These are phyloP conservation scores for Liposcelis brunnea DNA, from an alignment of 2,888 invertebrate genomes.

Conservation along the genomic window DNA sequence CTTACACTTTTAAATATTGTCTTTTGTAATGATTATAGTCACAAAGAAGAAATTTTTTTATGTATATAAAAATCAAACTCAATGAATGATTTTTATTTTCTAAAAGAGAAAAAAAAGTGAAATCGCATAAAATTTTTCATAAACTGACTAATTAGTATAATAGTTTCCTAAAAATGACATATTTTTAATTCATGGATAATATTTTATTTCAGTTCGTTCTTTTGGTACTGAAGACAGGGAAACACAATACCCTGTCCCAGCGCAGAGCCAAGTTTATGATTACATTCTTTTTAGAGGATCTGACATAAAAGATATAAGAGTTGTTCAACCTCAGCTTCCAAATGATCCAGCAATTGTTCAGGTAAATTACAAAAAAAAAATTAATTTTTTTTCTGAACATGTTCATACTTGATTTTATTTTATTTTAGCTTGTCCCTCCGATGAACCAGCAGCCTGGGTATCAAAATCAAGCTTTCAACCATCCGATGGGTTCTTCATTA, in stretches of 20 bases:
- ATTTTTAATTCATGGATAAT: no score
- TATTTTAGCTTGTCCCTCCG: conserved; percentile 1
- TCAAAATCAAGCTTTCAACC: background rate
- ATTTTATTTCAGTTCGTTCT: conserved; percentile 77
- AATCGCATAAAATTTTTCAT: no score
- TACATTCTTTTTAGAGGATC: conserved; percentile 96
- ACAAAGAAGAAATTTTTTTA: no score
- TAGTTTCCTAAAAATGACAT: no score
- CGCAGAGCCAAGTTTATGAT: conserved; percentile 95
- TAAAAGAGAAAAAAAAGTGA: no score
- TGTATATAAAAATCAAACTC: no score
- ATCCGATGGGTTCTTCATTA: background rate
- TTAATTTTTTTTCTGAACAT: background rate
- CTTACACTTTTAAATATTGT: background rate
- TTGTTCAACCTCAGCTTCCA: conserved; percentile 72
- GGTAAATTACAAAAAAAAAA: conserved; percentile 25
- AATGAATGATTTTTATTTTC: no score
- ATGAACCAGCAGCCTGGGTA: background rate
- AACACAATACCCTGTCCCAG: conserved; percentile 86
- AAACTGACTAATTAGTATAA: no score
- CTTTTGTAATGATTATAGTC: no score
- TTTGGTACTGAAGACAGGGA: conserved; percentile 98
- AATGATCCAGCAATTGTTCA: conserved; percentile 98
- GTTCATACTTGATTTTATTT: background rate
- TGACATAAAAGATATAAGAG: conserved; percentile 97